These are phyloP conservation scores for Halcyon malimbica DNA, from an alignment of 2,113 vertebrate genomes.

Conservation along the genomic window DNA sequence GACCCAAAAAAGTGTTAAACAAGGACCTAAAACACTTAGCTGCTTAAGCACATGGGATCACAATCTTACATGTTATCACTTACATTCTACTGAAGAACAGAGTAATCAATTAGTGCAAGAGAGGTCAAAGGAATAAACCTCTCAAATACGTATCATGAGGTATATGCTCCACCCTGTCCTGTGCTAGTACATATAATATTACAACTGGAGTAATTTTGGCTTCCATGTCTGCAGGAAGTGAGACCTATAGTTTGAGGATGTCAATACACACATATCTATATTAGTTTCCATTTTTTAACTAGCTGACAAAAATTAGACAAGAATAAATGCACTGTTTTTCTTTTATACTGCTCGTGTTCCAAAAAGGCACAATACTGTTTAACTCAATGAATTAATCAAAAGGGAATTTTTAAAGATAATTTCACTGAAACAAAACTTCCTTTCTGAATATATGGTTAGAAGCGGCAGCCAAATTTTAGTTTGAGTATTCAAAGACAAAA, in stretches of 20 bases:
- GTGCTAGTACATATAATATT: not conserved
- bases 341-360: not conserved
- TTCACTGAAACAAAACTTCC: conserved; percentile 2
- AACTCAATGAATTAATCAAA: conserved; percentile 20
- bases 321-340: not conserved
- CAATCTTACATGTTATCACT: not conserved
- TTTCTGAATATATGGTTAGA: not conserved
- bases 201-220: not conserved
- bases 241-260: not conserved
- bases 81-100: not conserved
- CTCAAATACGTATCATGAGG: not conserved
- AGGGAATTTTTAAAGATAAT: conserved; percentile 5
- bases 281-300: not conserved
- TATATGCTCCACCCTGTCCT: not conserved
- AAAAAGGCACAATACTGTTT: not conserved
- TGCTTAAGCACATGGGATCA: not conserved
- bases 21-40: not conserved
- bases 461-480: conserved; percentile 13
- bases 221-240: not conserved
- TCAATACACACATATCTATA: not conserved
- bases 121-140: not conserved
- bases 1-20: not conserved
- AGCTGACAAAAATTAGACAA: not conserved
- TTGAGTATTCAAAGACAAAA: conserved; percentile 7
- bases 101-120: not conserved